A percentile compares a stretch with the other conserved stretches of the same genome.
phyloP scores from a whole-genome alignment of 2,888 invertebrate species.

The Tanypteryx hageni region DNA sequence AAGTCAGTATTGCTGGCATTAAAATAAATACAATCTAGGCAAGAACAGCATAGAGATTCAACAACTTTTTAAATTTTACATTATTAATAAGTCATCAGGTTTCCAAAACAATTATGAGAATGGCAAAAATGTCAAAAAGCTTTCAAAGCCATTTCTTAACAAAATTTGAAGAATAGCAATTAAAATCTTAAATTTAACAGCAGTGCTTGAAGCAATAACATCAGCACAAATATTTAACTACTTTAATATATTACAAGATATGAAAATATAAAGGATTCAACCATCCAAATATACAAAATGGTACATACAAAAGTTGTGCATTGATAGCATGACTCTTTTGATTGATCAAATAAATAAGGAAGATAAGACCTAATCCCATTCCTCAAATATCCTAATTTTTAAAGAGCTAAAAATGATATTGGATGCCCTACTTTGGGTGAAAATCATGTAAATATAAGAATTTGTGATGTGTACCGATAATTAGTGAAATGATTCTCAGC shows the following conservation, averaged over 20 bases:
- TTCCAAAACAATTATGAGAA: too few relatives aligned
- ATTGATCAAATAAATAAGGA: background rate
- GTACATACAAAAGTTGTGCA: slow-evolving; percentile 2
- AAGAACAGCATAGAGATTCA: too few relatives aligned
- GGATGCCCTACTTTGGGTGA: background rate
- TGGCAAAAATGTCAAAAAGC: too few relatives aligned
- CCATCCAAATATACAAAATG: background rate
- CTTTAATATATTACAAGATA: too few relatives aligned
- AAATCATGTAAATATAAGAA: background rate
- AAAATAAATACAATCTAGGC: too few relatives aligned
- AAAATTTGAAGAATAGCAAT: background rate
- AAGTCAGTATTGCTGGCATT: too few relatives aligned
- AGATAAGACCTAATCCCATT: background rate
- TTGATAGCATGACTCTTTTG: slow-evolving; percentile 38
- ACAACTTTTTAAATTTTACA: too few relatives aligned
- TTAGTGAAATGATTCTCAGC: background rate
- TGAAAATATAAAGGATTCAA: background rate
- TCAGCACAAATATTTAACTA: too few relatives aligned
- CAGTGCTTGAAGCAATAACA: too few relatives aligned
- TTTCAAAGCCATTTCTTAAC: background rate
- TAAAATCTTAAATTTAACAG: background rate
- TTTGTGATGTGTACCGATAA: background rate
- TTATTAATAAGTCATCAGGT: too few relatives aligned
- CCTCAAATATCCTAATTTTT: background rate
- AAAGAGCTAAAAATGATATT: background rate